These are phyloP conservation scores for Dryomyza anilis DNA, from an alignment of 2,888 invertebrate genomes.

Conservation along the genomic window DNA sequence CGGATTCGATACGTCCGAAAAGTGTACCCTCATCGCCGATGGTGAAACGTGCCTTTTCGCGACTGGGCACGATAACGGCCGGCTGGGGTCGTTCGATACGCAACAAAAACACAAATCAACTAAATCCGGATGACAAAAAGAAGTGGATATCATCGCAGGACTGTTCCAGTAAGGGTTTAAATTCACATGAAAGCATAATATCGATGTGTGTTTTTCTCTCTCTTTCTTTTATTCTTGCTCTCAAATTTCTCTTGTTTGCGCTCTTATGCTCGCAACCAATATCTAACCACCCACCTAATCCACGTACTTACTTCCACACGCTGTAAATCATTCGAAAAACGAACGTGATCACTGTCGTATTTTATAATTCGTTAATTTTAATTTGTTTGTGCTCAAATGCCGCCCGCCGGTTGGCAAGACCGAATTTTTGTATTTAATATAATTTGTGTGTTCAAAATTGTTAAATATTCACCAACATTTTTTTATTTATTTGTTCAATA, in stretches of 20 bases:
- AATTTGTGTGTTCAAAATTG: too few species aligned
- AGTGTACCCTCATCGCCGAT: conserved; percentile 93
- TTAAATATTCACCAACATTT: too few species aligned
- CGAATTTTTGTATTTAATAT: too few species aligned
- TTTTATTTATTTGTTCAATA: not conserved
- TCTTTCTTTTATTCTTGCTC: conserved; percentile 2
- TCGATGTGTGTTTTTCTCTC: conserved; percentile 54
- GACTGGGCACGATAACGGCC: conserved; percentile 86
- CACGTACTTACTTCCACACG: not conserved
- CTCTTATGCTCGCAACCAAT: too few species aligned
- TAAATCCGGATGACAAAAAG: conserved; percentile 86
- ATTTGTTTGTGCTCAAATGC: too few species aligned
- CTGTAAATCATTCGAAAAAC: not conserved
- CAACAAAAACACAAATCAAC: conserved; percentile 81
- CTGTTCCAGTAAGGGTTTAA: conserved; percentile 78
- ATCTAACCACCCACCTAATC: not conserved
- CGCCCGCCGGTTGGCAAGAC: too few species aligned
- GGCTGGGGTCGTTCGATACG: conserved; percentile 89
- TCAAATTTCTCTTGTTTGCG: not conserved
- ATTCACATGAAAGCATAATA: conserved; percentile 50
- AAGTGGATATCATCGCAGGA: conserved; percentile 92
- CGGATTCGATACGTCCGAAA: conserved; percentile 84
- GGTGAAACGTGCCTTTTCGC: conserved; percentile 91
- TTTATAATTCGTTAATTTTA: not conserved
- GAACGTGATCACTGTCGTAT: conserved; percentile 13